These are phyloP conservation scores for Alligator sinensis DNA, from an alignment of 2,113 vertebrate species.

Conservation along the genomic window DNA sequence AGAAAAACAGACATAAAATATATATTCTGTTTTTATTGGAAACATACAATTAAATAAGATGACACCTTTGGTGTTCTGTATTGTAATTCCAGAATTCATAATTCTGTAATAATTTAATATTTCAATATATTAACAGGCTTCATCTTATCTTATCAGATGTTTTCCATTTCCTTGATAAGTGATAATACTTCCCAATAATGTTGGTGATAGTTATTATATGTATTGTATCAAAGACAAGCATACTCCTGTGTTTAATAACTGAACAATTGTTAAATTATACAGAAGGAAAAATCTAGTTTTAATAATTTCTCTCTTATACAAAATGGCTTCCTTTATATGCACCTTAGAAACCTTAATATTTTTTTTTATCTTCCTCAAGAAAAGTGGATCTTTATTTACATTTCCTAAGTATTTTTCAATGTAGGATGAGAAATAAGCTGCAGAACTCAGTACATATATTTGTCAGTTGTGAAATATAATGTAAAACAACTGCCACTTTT, in stretches of 20 bases:
- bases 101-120: neutral
- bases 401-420: neutral
- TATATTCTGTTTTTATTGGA: neutral
- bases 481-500: neutral
- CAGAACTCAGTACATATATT: neutral
- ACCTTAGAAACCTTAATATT: neutral
- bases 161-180: too few relatives aligned
- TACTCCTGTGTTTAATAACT: neutral
- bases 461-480: neutral
- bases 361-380: neutral
- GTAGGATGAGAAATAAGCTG: neutral
- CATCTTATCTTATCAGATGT: too few relatives aligned
- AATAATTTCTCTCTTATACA: neutral
- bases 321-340: neutral
- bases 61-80: neutral
- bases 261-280: neutral
- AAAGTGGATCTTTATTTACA: neutral
- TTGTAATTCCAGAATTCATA: neutral
- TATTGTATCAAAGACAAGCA: fast-evolving
- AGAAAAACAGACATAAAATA: neutral
- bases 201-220: neutral
- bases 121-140: neutral
- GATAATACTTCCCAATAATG: too few relatives aligned
- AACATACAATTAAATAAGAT: too few relatives aligned
- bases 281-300: neutral